Percentiles rank a stretch among this genome's conserved stretches.
Evolutionary conservation across 2,113 vertebrate genomes (phyloP).

Genomic region (Pterocles orientalis): DNA sequence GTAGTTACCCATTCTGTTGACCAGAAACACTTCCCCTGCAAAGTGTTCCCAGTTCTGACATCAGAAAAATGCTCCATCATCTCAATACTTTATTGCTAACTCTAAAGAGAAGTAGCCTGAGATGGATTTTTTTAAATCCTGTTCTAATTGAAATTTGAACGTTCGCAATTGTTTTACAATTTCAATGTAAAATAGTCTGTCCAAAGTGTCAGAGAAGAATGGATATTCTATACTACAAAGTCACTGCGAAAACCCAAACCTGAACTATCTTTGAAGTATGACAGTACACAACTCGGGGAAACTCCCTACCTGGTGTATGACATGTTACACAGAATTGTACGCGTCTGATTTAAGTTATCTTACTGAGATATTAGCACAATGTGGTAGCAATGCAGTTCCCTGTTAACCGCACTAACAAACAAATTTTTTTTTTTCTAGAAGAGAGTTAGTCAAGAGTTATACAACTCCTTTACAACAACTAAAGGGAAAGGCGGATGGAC

Average conservation of each 20-base stretch:
- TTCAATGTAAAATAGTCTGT: neutral
- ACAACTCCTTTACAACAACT: neutral
- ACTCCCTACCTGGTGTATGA: neutral
- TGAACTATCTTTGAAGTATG: neutral
- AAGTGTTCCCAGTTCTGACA: neutral
- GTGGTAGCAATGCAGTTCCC: neutral
- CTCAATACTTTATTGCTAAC: neutral
- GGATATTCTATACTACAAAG: neutral
- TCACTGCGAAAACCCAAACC: neutral
- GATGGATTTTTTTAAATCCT: neutral
- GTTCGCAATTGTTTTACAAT: neutral
- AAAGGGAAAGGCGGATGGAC: neutral
- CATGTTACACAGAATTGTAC: neutral
- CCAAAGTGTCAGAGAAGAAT: neutral
- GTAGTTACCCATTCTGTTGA: neutral
- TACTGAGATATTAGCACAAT: neutral
- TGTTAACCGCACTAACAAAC: neutral
- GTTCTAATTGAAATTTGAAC: neutral
- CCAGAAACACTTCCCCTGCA: neutral
- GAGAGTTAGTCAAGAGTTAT: neutral
- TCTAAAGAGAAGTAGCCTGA: neutral
- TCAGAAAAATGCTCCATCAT: neutral
- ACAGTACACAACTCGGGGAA: neutral
- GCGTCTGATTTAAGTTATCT: fast-evolving
- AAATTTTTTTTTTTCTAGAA: neutral